Base-by-base conservation (phyloP, 2,113 vertebrate species). In the Phyllostomus discolor region DNA sequence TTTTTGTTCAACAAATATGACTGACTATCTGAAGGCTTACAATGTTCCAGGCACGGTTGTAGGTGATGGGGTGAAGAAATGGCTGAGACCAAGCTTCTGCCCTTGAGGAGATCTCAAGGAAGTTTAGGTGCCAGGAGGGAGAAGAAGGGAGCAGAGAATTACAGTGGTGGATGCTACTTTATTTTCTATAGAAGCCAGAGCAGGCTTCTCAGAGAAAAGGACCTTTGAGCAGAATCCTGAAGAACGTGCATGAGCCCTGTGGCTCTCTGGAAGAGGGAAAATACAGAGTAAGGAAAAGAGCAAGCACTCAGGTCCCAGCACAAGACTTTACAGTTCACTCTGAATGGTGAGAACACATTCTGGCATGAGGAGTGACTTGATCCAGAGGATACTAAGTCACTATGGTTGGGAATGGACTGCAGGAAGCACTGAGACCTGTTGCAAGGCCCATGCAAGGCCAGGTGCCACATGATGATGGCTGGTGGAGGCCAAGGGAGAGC, bases 91-190 rank as follows among this genome's bases (percentile, higher is more conserved):
- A 54, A 33, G 57, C 15, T n/a, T 19, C 26, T 38, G 76, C n/a
- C 80, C 57, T 67, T 28, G 7, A 0, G 10, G 8, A 41, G 22
- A 35, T 33, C 54, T 41, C 38, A 80, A 19, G 48, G 5, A 33
- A 54, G n/a, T 5, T 0, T 20, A 62, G 43, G 11, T 0, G 19
- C n/a, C 16, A 16, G 0, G 20, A 57, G 41, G 43, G 17, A 72
- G 69, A 22, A 7, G 5, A 3, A 20, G 3, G 2, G 57, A 35
- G 70, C 5, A 46, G 43, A 67, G 5, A 43, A 16, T 1, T 57
- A 17, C 20, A 4, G 12, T 7, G 6, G n/a, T 16, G 35, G 69
- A 19, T 5, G 9, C 15, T 1, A 0, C 9, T 41, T 54, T 2
- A 31, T 10, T 67, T 54, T 6, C 5, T 2, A 0, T 16, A 35